phyloP scores from a whole-genome alignment of 2,797 vertebrate genomes.

The Phalloptychus januarius region DNA sequence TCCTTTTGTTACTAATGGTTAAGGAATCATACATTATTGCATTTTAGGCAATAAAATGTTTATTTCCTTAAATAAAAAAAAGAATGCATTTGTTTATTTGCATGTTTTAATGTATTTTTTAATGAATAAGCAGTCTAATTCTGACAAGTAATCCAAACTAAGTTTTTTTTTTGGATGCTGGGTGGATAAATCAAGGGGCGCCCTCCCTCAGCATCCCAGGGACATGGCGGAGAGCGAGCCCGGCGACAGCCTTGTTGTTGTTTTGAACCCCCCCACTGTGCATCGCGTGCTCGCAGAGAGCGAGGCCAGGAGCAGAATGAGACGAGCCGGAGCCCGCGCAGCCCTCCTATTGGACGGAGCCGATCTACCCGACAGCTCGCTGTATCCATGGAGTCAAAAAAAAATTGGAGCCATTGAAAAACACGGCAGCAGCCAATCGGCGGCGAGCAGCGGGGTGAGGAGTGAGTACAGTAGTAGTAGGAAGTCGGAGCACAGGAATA shows the following conservation, averaged over 20 bases:
- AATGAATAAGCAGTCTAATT: neutral
- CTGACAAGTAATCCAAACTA: conserved; percentile 6
- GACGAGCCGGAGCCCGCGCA: conserved; percentile 71
- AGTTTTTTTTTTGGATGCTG: conserved; percentile 35
- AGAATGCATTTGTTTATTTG: too few relatives aligned
- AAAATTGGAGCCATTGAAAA: conserved; percentile 79
- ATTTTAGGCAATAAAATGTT: too few relatives aligned
- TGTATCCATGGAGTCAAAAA: conserved; percentile 86
- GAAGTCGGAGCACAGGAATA: conserved; percentile 80
- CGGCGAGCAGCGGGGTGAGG: conserved; percentile 35
- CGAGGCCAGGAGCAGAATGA: conserved; percentile 70
- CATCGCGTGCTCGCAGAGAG: conserved; percentile 72
- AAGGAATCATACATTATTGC: neutral
- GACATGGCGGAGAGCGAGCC: conserved; percentile 52
- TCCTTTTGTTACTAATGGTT: neutral
- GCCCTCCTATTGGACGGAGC: conserved; percentile 76
- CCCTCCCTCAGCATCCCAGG: conserved; percentile 11
- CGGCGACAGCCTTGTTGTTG: conserved; percentile 73
- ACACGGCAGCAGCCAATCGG: conserved; percentile 78
- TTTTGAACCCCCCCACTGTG: conserved; percentile 78
- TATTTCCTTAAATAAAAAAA: too few relatives aligned
- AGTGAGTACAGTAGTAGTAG: conserved; percentile 79
- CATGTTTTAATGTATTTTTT: too few relatives aligned
- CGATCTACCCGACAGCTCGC: conserved; percentile 74
- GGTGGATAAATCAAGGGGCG: conserved; percentile 22